Evolutionary conservation across 2,797 vertebrate species (phyloP), one percentile per base, ranked within the genome.

Genomic region (Cyclopterus lumpus): DNA sequence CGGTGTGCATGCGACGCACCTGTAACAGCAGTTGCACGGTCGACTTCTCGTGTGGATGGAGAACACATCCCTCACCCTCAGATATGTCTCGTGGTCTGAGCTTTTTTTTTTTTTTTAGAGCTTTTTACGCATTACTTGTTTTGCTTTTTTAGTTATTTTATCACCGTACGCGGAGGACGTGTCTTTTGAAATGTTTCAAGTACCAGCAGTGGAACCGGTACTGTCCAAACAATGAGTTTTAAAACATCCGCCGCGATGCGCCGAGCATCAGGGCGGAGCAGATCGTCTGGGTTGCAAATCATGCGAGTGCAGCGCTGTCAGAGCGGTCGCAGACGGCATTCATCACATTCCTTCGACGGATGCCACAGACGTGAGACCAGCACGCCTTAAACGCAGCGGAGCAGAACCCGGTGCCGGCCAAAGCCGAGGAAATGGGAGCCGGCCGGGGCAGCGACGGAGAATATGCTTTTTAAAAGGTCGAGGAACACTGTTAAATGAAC

Each of bases 301-400:
- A 80, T 80, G 85, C 68, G 77, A 89, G 77, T 67, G 69, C 59
- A 79, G 67, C 64, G 55, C 86, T 90, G 89, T 90, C 87, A 86
- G 77, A 89, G 71, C 67, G 72, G 78, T 49, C n/a, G 71, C 55
- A 86, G 86, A 81, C 75, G 73, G 84, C 80, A 87, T 86, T 92
- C 85, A 83, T 88, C 85, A 86, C 86, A 89, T 89, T 91, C 88
- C 83, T n/a, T 90, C 63, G 61, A 49, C 72, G 69, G 82, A 86
- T 89, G 85, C 87, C 87, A 79, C 87, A 85, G 83, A 90, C 77
- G 70, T 81, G 71, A 81, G 82, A 82, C 57, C 83, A 86, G 75
- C 82, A 86, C 70, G 77, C 79, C 83, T 82, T 70, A 78, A 79
- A 59, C 16, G 77, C 82, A 80, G 61, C 8, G 15, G 67, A 88